Conservation (phyloP, 2,113 vertebrate genomes). For the Ramphastos sulfuratus region DNA sequence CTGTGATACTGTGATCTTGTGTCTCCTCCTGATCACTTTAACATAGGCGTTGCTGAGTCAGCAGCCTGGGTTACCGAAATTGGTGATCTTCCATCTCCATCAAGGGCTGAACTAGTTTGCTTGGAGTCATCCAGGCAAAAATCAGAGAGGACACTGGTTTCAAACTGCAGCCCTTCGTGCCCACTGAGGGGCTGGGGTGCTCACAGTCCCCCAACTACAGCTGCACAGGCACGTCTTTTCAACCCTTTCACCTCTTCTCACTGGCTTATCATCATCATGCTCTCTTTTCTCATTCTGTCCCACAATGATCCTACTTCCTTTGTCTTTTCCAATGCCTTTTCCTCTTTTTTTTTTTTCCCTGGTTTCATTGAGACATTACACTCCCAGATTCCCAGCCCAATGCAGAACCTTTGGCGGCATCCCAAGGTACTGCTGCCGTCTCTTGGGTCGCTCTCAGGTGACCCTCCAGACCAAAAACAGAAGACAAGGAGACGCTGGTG, state of each 20-base stretch:
- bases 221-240: not conserved
- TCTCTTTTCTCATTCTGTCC: not conserved
- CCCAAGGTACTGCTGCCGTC: not conserved
- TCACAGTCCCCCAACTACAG: not conserved
- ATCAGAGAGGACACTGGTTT: not conserved
- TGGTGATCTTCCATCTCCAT: fast-evolving
- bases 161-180: not conserved
- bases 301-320: not conserved
- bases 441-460: no score
- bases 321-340: not conserved
- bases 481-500: not conserved
- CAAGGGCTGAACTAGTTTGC: not conserved
- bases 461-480: not conserved
- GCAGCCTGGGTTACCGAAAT: not conserved
- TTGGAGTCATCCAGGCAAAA: not conserved
- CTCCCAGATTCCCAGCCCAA: not conserved
- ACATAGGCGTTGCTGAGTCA: not conserved
- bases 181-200: not conserved
- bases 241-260: not conserved
- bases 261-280: not conserved
- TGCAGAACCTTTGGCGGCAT: not conserved
- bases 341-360: not conserved
- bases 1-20: no score
- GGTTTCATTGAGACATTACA: not conserved
- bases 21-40: not conserved